These are phyloP conservation scores for Alitta virens DNA, from an alignment of 2,888 invertebrate genomes.

Conservation along the genomic window DNA sequence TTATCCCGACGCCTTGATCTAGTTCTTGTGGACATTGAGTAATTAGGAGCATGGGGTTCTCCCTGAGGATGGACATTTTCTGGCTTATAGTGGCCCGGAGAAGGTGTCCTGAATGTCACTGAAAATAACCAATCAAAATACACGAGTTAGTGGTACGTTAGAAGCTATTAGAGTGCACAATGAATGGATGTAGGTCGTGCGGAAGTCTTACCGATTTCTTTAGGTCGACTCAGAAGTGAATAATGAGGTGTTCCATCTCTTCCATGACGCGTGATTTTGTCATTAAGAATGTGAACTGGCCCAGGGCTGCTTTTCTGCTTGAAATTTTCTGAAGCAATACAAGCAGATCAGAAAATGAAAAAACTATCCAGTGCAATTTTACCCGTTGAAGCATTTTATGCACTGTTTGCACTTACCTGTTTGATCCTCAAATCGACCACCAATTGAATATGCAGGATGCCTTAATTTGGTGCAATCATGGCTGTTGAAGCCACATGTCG, in stretches of 20 bases:
- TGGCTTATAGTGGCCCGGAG: slow-evolving; percentile 36
- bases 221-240: slow-evolving; percentile 35
- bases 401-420: slow-evolving; percentile 9
- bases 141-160: too few species aligned
- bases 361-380: background rate
- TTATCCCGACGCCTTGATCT: slow-evolving; percentile 31
- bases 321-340: background rate
- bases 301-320: slow-evolving; percentile 34
- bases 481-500: slow-evolving; percentile 33
- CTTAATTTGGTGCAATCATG: slow-evolving; percentile 39
- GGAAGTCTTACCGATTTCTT: slow-evolving; percentile 29
- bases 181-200: too few species aligned
- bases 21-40: slow-evolving; percentile 36
- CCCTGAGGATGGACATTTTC: slow-evolving; percentile 42
- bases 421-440: slow-evolving; percentile 28
- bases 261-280: slow-evolving; percentile 37
- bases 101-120: slow-evolving; percentile 38
- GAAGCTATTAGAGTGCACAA: too few species aligned
- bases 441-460: slow-evolving; percentile 42
- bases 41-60: slow-evolving; percentile 37
- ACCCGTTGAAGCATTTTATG: background rate
- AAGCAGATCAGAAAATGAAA: too few species aligned
- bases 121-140: background rate
- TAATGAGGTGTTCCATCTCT: slow-evolving; percentile 43
- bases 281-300: slow-evolving; percentile 38